Evolutionary conservation across 2,113 vertebrate genomes (phyloP).

Genomic region (Rhadina sibilatrix): DNA sequence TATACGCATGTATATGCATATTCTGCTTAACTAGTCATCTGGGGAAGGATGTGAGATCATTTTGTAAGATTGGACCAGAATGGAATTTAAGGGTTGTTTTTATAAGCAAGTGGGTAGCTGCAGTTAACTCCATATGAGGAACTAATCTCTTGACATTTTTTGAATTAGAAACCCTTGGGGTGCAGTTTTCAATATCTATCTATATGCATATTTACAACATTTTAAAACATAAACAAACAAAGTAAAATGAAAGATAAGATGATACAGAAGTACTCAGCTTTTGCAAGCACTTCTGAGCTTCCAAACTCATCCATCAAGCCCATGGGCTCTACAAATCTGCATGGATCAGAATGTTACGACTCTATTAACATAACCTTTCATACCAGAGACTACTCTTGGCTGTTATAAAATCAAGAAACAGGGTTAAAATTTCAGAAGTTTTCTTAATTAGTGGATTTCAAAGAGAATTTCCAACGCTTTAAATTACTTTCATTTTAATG

Average conservation of each 20-base stretch:
- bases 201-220: not conserved
- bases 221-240: not conserved
- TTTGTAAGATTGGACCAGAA: not conserved
- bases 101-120: slow-evolving; percentile 5
- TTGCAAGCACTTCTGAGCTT: not conserved
- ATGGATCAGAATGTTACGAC: not conserved
- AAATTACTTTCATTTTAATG: not conserved
- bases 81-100: not conserved
- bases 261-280: not conserved
- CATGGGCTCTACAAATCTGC: not conserved
- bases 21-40: slow-evolving; percentile 43
- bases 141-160: not conserved
- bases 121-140: not conserved
- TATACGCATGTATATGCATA: not conserved
- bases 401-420: not conserved
- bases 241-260: not conserved
- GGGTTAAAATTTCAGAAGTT: not conserved
- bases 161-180: not conserved
- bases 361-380: not conserved
- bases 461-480: not conserved
- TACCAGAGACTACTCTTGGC: not conserved
- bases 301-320: not conserved
- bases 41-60: slow-evolving; percentile 24
- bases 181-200: not conserved
- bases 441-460: not conserved